Percentiles rank a stretch among this genome's conserved stretches.
Evolutionary conservation across 2,113 vertebrate species (phyloP).

Genomic region (Pica pica): DNA sequence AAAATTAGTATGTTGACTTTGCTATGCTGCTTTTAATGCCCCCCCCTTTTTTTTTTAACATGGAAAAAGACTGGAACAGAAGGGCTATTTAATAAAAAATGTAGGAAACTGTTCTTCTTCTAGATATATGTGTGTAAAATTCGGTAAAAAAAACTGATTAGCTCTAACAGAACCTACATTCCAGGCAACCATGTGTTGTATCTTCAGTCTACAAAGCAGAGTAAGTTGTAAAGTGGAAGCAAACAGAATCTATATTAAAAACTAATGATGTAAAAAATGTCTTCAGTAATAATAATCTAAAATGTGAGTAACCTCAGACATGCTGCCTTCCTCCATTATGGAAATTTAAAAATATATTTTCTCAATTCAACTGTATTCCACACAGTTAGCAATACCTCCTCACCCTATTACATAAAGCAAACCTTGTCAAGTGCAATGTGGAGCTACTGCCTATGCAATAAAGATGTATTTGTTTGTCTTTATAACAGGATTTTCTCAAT

Average conservation of each 20-base stretch:
- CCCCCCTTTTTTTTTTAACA: not conserved
- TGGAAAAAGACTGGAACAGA: not conserved
- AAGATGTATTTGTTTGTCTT: slow-evolving; percentile 59
- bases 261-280: slow-evolving; percentile 59
- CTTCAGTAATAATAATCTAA: slow-evolving; percentile 52
- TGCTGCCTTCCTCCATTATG: slow-evolving; percentile 49
- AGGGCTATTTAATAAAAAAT: not conserved
- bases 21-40: not conserved
- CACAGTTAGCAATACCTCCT: slow-evolving; percentile 7
- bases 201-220: not conserved
- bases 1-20: not conserved
- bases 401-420: slow-evolving; percentile 18
- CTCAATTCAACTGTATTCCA: slow-evolving; percentile 1
- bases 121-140: not conserved
- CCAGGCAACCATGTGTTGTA: not conserved
- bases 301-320: slow-evolving; percentile 40
- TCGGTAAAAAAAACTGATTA: not conserved
- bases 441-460: not conserved
- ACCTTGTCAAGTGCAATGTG: slow-evolving; percentile 12
- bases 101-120: not conserved
- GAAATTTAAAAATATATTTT: slow-evolving; percentile 43
- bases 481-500: slow-evolving; percentile 36
- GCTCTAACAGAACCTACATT: not conserved
- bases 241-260: slow-evolving; percentile 48
- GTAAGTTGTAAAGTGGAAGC: not conserved